Evolutionary conservation across 2,888 invertebrate genomes (phyloP), one percentile per base, ranked within the genome.

Genomic region (Lycocerus yunnanus): DNA sequence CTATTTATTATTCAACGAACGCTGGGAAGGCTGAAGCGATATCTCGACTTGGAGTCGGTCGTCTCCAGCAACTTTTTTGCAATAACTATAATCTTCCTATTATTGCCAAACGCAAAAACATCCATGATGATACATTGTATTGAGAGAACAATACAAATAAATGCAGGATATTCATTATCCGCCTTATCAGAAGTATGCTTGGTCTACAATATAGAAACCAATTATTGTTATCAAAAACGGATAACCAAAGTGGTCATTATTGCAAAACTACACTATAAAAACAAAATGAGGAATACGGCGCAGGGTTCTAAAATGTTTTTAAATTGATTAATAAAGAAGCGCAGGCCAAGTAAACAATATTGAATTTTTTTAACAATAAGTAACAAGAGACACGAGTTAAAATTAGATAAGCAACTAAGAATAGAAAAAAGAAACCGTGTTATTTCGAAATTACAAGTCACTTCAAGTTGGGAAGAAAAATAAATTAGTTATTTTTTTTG

Each of bases 401-500:
- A 43, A 43, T 43, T 43, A 43, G 43, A 43, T 43, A 43, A 43
- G 43, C 43, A 43, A 66, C 27, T 24, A 66, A 66, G 16, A 66
- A 24, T 66, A 27, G 15, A 66, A 66, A 66, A 15, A 66, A 15
- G 13, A 66, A 27, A 15, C 66, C 66, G 43, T 43, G 71, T 71
- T 66, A 71, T 65, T 71, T 71, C 61, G 18, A 61, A 61, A 61
- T 61, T 61, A 69, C 43, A 70, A 24, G 63, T 43, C 15, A 58
- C n/a, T 18, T 70, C 20, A 15, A n/a, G 18, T 24, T 27, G 15
- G 15, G 18, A 20, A 66, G 15, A 58, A 18, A 71, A 65, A 70
- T 63, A 16, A 60, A 63, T 65, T 70, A 58, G 58, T n/a, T 15
- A 15, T 71, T 71, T 63, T 60, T 71, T 71, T 71, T 66, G 71